Conservation (phyloP, 2,797 vertebrate species). For the Holocentrus rufus region DNA sequence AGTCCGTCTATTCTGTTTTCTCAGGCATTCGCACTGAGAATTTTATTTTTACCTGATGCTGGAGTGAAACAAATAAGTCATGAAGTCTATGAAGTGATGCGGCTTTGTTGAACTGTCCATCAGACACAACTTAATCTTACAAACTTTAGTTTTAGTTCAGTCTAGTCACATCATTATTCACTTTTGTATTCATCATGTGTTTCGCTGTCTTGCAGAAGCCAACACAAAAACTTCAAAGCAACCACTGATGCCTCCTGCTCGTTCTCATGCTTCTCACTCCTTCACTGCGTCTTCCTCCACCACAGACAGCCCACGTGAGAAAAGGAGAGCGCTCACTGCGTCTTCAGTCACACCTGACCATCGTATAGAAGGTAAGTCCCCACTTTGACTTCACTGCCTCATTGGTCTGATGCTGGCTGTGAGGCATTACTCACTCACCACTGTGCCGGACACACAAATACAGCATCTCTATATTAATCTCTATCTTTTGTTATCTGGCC, state of each 20-base stretch:
- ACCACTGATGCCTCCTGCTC: slow-evolving; percentile 45
- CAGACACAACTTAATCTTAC: too few species aligned
- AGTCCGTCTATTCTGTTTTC: neutral
- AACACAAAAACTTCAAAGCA: slow-evolving; percentile 45
- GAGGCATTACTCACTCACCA: neutral
- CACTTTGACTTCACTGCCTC: neutral
- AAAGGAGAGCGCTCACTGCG: neutral
- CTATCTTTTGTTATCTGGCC: neutral
- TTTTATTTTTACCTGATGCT: neutral
- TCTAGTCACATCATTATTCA: too few species aligned
- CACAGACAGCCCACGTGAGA: neutral
- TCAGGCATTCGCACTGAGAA: neutral
- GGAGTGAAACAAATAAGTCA: too few species aligned
- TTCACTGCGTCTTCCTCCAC: neutral
- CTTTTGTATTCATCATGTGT: neutral
- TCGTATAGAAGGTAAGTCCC: slow-evolving; percentile 56
- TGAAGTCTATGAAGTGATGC: too few species aligned
- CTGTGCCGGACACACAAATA: neutral
- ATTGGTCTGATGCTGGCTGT: neutral
- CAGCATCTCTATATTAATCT: neutral
- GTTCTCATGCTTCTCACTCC: slow-evolving; percentile 8
- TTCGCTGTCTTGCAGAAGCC: slow-evolving; percentile 31
- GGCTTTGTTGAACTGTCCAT: too few species aligned
- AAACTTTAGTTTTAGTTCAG: too few species aligned
- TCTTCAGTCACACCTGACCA: neutral